Evolutionary conservation across 1,140 invertebrate species (phyloP).

Genomic region (Ips typographus): DNA sequence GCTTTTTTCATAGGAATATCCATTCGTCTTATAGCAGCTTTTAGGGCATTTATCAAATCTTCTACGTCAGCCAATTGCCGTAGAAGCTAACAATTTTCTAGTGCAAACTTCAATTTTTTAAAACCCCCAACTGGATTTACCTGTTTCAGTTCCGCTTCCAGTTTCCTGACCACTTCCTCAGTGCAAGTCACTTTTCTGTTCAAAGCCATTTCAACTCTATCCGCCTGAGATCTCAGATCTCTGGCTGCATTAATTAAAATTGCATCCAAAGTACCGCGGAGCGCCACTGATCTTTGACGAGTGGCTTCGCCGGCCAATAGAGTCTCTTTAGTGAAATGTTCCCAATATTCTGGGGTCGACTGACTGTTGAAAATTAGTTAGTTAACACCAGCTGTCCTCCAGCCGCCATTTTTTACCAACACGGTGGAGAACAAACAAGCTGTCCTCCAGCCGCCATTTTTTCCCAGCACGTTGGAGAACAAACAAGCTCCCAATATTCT

Average conservation of each 20-base stretch:
- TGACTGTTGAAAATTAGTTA: slow-evolving; percentile 48
- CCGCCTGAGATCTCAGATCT: slow-evolving; percentile 72
- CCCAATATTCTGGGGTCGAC: slow-evolving; percentile 70
- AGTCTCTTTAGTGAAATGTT: slow-evolving; percentile 67
- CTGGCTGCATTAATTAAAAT: slow-evolving; percentile 65
- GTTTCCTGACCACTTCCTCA: slow-evolving; percentile 63
- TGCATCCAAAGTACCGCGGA: slow-evolving; percentile 63
- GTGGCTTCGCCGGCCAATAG: slow-evolving; percentile 63
- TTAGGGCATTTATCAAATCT: slow-evolving; percentile 62
- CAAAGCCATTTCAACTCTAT: slow-evolving; percentile 67
- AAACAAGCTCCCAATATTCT: too few relatives aligned
- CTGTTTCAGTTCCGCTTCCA: slow-evolving; percentile 65
- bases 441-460: too few relatives aligned
- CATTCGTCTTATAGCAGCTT: slow-evolving; percentile 62
- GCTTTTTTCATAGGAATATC: slow-evolving; percentile 74
- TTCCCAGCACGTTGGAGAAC: too few relatives aligned
- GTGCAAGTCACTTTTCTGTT: slow-evolving; percentile 66
- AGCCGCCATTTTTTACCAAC: too few relatives aligned
- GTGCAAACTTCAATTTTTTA: not conserved
- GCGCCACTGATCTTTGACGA: slow-evolving; percentile 61
- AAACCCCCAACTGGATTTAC: not conserved
- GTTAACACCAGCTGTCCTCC: not conserved
- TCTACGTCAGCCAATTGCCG: slow-evolving; percentile 71
- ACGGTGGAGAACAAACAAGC: too few relatives aligned
- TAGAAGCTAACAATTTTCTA: slow-evolving; percentile 50